phyloP scores from a whole-genome alignment of 2,797 vertebrate genomes.

The Pachyuromys duprasi region DNA sequence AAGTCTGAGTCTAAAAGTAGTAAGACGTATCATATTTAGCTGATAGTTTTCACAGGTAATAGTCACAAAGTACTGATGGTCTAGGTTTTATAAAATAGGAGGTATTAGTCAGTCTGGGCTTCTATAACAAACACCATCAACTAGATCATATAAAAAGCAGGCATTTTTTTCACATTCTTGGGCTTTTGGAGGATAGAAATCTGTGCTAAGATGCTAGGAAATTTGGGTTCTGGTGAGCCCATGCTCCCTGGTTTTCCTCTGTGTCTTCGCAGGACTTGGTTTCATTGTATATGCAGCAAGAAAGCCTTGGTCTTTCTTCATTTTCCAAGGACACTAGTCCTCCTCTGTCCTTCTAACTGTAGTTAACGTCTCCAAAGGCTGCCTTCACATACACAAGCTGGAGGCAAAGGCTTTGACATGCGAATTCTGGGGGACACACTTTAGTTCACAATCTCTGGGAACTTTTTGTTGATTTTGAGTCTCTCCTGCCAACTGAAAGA shows the following conservation, averaged over 20 bases:
- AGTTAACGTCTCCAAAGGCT: background rate
- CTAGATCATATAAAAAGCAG: background rate
- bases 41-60: background rate
- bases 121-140: background rate
- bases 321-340: background rate
- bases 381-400: background rate
- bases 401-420: background rate
- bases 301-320: background rate
- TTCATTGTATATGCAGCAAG: background rate
- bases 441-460: background rate
- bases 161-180: background rate
- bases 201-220: background rate
- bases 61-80: background rate
- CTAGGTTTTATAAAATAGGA: conserved; percentile 34
- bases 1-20: background rate
- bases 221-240: background rate
- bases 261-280: background rate
- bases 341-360: background rate
- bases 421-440: background rate
- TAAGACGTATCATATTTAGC: background rate
- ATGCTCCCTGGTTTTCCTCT: background rate
- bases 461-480: background rate
- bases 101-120: background rate
- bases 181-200: background rate
- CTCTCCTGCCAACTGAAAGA: background rate